Evolutionary conservation across 1,140 invertebrate species (phyloP).

Genomic region (Aphaenogaster floridana): DNA sequence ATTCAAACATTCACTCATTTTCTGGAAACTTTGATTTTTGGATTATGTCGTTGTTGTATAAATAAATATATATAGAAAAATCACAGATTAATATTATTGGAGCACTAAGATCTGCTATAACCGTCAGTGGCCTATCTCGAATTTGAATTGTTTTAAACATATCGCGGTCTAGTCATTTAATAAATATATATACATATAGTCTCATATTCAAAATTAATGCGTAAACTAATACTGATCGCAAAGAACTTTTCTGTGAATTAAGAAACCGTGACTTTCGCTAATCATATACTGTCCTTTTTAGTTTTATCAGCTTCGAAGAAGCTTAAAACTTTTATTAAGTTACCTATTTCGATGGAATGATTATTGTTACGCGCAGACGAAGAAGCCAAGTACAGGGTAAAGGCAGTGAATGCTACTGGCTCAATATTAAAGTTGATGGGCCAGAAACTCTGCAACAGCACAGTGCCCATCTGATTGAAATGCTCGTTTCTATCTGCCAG

Average conservation of each 20-base stretch:
- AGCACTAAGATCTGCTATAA: no score
- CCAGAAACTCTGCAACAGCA: slow-evolving; percentile 84
- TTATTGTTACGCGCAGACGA: slow-evolving; percentile 82
- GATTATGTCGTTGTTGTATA: no score
- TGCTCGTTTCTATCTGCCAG: slow-evolving; percentile 73
- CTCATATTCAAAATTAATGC: slow-evolving; percentile 7
- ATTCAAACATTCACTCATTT: no score
- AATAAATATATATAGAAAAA: no score
- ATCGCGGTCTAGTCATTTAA: no score
- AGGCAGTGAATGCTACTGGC: slow-evolving; percentile 82
- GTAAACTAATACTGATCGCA: neutral
- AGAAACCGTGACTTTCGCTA: neutral
- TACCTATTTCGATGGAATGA: slow-evolving; percentile 81
- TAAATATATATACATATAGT: neutral
- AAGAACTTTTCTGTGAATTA: neutral
- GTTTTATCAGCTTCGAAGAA: neutral
- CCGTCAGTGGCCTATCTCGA: no score
- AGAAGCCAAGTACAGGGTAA: slow-evolving; percentile 81
- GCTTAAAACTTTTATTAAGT: slow-evolving; percentile 13
- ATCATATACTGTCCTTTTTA: neutral
- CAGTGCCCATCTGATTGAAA: slow-evolving; percentile 81
- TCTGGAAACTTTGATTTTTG: no score
- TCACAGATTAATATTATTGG: no score
- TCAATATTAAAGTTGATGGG: slow-evolving; percentile 84
- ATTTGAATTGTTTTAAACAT: no score